phyloP scores from a whole-genome alignment of 1,140 invertebrate genomes.

The Psix sp. region DNA sequence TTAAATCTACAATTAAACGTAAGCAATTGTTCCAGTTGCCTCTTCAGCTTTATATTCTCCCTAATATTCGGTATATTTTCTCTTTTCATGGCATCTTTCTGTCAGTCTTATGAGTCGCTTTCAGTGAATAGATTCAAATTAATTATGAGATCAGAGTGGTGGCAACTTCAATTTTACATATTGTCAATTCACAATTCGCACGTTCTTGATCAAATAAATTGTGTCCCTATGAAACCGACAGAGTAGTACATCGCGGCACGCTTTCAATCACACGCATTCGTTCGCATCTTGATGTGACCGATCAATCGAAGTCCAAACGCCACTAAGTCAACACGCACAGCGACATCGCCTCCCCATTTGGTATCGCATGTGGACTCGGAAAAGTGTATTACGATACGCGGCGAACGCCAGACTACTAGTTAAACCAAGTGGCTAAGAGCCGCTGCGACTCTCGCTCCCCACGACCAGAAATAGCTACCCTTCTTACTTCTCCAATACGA shows the following conservation, averaged over 20 bases:
- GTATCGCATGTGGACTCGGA: constrained; percentile 60
- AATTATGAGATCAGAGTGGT: constrained; percentile 37
- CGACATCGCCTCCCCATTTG: constrained; percentile 51
- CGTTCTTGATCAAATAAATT: constrained; percentile 3
- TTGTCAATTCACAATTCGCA: constrained; percentile 7
- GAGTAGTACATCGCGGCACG: constrained; percentile 18
- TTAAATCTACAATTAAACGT: background rate
- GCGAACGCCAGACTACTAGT: constrained; percentile 75
- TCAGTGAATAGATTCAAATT: background rate
- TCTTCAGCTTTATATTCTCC: background rate
- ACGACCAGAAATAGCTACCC: constrained; percentile 77
- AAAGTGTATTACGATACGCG: constrained; percentile 73
- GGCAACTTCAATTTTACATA: constrained; percentile 4
- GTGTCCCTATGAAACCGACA: constrained; percentile 5
- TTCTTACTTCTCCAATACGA: constrained; percentile 75
- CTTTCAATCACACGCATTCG: constrained; percentile 22
- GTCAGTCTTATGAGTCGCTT: constrained; percentile 25
- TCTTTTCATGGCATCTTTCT: constrained; percentile 7
- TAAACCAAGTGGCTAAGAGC: constrained; percentile 73
- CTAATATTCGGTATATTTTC: background rate
- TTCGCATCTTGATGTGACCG: constrained; percentile 20
- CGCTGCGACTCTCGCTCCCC: constrained; percentile 72
- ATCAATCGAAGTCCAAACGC: constrained; percentile 43
- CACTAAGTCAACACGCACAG: constrained; percentile 39
- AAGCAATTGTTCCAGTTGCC: too few species aligned